Evolutionary conservation across 1,140 invertebrate genomes (phyloP).

Genomic region (Maconellicoccus hirsutus): DNA sequence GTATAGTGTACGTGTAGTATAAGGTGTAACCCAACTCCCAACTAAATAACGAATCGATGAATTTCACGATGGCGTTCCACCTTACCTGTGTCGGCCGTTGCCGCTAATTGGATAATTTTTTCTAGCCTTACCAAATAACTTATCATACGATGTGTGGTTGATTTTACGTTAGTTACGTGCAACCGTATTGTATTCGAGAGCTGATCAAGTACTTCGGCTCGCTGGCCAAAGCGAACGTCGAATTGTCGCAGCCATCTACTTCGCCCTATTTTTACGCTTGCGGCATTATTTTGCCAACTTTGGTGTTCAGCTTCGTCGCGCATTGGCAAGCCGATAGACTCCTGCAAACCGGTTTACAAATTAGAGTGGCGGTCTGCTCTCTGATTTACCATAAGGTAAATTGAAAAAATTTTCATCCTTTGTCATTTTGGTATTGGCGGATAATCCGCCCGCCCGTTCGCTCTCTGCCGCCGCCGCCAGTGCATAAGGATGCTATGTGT

Average conservation of each 20-base stretch:
- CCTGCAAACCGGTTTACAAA: constrained; percentile 47
- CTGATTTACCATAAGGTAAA: constrained; percentile 53
- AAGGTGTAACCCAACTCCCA: no score
- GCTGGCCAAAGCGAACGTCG: no score
- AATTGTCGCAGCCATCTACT: not conserved
- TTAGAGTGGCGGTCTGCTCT: constrained; percentile 48
- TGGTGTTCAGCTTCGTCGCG: not conserved
- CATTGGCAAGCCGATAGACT: constrained; percentile 32
- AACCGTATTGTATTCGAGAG: not conserved
- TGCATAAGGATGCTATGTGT: no score
- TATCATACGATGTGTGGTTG: not conserved
- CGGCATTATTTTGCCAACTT: not conserved
- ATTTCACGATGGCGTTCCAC: no score
- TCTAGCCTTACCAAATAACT: no score
- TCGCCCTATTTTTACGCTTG: not conserved
- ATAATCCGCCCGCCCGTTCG: no score
- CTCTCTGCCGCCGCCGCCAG: no score
- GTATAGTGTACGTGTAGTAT: no score
- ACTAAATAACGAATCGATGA: no score
- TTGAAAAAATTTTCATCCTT: constrained; percentile 10
- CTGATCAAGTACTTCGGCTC: not conserved
- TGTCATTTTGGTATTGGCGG: not conserved
- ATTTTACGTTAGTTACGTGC: not conserved
- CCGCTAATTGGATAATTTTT: no score
- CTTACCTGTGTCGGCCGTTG: no score